Base-by-base conservation (phyloP, 2,113 vertebrate genomes). In the Pollachius pollachius region DNA sequence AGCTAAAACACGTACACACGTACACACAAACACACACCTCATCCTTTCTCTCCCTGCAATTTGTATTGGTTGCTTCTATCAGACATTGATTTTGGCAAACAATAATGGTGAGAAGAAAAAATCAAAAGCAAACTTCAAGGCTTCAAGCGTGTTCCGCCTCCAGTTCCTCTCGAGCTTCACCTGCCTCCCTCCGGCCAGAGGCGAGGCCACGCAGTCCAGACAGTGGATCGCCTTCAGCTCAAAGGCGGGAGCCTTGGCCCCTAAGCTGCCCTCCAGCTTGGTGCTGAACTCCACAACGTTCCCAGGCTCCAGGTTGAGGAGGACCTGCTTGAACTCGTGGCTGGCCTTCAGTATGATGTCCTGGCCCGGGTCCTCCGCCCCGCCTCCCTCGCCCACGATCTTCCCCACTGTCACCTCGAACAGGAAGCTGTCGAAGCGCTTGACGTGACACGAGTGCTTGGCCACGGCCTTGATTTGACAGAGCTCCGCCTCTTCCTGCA, bases 61-160 rank as follows among this genome's bases (percentile, higher is more conserved):
- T 13, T 48, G 17, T 57, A 2, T 21, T 12, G 52, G 16, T 30
- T 11, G n/a, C 61, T 57, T 4, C 56, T 63, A 9, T 87, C 69
- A 90, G 48, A 75, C 54, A 2, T 23, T 57, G 63, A 92, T 88
- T 59, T 81, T 89, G 15, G 95, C 96, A 0, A 94, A 95, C 66
- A 99, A 87, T 87, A 98, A 95, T 1, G 97, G 97, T 57, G 94
- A 95, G 76, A 99, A 98, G 89, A 99, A 98, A 80, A 99, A 99
- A 86, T 99, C 92, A 75, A 99, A 99, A 19, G 94, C 96, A 2
- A 99, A 99, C 87, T 95, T 95, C 48, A 98, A 58, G 0, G 96
- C 94, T 16, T 71, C 81, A 60, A 96, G 93, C 62, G 93, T 95
- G 0, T 89, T 93, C 63, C 87, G 90, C 71, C 95, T 94, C 97